Conservation (phyloP, 2,797 vertebrate genomes). For the Hyperoplus immaculatus region DNA sequence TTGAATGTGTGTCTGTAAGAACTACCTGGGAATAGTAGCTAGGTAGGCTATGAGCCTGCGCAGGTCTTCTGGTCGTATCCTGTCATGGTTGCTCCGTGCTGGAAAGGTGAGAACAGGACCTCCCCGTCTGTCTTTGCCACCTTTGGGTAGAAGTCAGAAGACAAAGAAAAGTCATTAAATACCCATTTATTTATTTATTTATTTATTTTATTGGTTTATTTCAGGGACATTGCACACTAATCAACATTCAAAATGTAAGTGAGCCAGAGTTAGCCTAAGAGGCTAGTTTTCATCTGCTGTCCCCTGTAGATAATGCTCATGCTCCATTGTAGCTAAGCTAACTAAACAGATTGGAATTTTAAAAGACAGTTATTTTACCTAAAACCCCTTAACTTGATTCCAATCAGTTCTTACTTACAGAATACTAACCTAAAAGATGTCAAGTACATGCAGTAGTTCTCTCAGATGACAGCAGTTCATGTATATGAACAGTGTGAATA, state of each 20-base stretch:
- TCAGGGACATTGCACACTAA: too few relatives aligned
- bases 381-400: neutral
- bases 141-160: slow-evolving; percentile 74
- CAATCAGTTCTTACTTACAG: neutral
- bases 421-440: neutral
- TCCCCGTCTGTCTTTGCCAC: slow-evolving; percentile 96
- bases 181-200: too few relatives aligned
- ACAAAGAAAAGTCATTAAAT: neutral
- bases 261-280: too few relatives aligned
- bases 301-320: too few relatives aligned
- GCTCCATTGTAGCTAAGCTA: neutral
- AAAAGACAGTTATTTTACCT: neutral
- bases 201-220: too few relatives aligned
- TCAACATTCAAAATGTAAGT: too few relatives aligned
- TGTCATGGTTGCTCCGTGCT: slow-evolving; percentile 96
- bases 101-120: slow-evolving; percentile 97
- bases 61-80: slow-evolving; percentile 98
- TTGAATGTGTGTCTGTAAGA: neutral
- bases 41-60: slow-evolving; percentile 95
- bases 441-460: slow-evolving; percentile 2
- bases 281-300: too few relatives aligned
- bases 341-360: neutral
- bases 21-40: slow-evolving; percentile 95
- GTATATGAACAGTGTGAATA: slow-evolving; percentile 31
- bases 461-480: slow-evolving; percentile 33